Percentiles rank a stretch among this genome's conserved stretches.
Conservation (phyloP, 2,113 vertebrate species). For the Empidonax alnorum region DNA sequence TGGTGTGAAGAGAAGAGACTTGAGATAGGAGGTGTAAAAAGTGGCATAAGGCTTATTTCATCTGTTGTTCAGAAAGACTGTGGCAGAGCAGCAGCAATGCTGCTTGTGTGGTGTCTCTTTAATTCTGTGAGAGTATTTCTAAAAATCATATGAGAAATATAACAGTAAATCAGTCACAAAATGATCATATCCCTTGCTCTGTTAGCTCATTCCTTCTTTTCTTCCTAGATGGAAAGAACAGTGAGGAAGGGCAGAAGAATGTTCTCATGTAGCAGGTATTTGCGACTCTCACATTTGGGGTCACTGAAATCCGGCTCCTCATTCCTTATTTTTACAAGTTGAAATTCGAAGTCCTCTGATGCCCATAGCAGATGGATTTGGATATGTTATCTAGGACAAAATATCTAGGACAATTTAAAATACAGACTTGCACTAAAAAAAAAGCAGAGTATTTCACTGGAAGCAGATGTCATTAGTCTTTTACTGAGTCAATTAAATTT, state of each 20-base stretch:
- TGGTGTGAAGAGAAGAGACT: background rate
- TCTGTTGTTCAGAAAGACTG: background rate
- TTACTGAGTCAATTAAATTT: background rate
- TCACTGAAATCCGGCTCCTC: background rate
- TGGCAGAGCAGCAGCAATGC: background rate
- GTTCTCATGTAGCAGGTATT: background rate
- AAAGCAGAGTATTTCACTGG: background rate
- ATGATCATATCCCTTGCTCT: background rate
- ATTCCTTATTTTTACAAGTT: background rate
- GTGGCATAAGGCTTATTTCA: background rate
- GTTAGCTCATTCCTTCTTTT: background rate
- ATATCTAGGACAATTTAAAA: slow-evolving; percentile 18
- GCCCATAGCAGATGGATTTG: background rate
- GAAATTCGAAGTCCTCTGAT: background rate
- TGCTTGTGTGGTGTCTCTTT: background rate
- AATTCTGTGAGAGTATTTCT: background rate
- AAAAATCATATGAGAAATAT: background rate
- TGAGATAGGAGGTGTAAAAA: background rate
- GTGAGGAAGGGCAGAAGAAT: background rate
- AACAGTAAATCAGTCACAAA: background rate
- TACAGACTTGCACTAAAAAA: background rate
- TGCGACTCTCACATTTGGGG: accelerated
- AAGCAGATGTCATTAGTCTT: background rate
- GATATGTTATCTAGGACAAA: background rate
- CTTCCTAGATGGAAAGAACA: background rate